Base-by-base conservation (phyloP, 2,888 invertebrate genomes). In the Lamellibrachia columna region DNA sequence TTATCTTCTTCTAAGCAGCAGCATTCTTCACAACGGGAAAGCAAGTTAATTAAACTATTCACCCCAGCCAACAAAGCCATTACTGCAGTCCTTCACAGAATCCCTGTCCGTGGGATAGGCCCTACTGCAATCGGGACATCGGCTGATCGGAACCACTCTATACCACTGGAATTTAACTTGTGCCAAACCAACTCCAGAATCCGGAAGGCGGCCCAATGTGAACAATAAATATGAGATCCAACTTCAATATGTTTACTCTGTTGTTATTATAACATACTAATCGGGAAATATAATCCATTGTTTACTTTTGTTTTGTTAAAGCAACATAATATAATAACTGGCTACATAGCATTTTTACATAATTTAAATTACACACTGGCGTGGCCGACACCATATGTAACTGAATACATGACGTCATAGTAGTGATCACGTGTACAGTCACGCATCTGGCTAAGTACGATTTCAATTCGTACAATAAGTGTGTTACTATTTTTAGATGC, bases 171-270 rank as follows among this genome's bases (percentile, higher is more conserved):
- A 55, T 55, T 9, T 55, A 9, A 9, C 55, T 6, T 3, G 75
- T 15, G 15, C n/a, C 75, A 75, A 75, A 75, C 75, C 22, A 22
- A 75, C 75, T 75, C 22, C 75, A 22, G 22, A 75, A 75, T 75
- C 15, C 58, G 0, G 58, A 58, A n/a, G 75, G 75, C 75, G 4
- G 15, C 22, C 75, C 22, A 75, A 4, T 22, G 75, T 75, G 75
- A 75, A 75, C 75, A 75, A 75, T 75, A 75, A 75, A 75, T 75
- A 75, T 75, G 75, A 75, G 75, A 75, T 75, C 75, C 75, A 75
- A 75, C 75, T 75, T 75, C n/a, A 75, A 75, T n/a, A 75, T 75
- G n/a, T 3, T 15, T 22, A 75, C n/a, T 22, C 75, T 75, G 11
- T 75, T 75, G 22, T 75, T 4, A 40, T 40, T 40, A 75, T 75